phyloP scores from a whole-genome alignment of 2,113 vertebrate genomes.

The Oryctolagus cuniculus region DNA sequence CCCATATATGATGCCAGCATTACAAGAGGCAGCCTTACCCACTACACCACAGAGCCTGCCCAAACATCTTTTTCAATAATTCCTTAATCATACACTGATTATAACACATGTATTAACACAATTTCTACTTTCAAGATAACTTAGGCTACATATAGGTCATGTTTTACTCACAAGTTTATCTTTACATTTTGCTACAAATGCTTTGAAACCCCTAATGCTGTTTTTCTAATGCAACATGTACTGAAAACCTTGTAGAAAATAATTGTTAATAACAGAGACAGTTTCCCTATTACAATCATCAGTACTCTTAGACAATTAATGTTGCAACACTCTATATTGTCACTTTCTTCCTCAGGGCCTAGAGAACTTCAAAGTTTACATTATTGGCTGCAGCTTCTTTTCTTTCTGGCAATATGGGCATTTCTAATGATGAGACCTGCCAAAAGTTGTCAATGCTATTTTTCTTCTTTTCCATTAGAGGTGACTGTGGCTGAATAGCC shows the following conservation, averaged over 20 bases:
- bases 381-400: constrained; percentile 64
- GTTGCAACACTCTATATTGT: background rate
- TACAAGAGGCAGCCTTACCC: too few species aligned
- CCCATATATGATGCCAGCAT: too few species aligned
- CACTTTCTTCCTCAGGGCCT: constrained; percentile 40
- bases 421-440: constrained; percentile 75
- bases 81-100: constrained; percentile 42
- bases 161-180: constrained; percentile 58
- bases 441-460: constrained; percentile 78
- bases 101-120: constrained; percentile 12
- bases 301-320: constrained; percentile 67
- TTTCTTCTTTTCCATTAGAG: constrained; percentile 76
- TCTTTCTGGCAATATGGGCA: constrained; percentile 67
- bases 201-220: constrained; percentile 54
- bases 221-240: constrained; percentile 69
- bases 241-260: constrained; percentile 67
- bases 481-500: constrained; percentile 67
- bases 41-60: too few species aligned
- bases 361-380: constrained; percentile 51
- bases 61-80: constrained; percentile 39
- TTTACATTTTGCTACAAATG: constrained; percentile 25
- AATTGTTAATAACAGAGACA: constrained; percentile 67
- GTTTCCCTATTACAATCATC: constrained; percentile 63
- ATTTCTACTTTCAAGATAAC: constrained; percentile 39
- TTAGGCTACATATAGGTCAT: background rate